phyloP scores from a whole-genome alignment of 2,888 invertebrate species.

The Lithodes maja region DNA sequence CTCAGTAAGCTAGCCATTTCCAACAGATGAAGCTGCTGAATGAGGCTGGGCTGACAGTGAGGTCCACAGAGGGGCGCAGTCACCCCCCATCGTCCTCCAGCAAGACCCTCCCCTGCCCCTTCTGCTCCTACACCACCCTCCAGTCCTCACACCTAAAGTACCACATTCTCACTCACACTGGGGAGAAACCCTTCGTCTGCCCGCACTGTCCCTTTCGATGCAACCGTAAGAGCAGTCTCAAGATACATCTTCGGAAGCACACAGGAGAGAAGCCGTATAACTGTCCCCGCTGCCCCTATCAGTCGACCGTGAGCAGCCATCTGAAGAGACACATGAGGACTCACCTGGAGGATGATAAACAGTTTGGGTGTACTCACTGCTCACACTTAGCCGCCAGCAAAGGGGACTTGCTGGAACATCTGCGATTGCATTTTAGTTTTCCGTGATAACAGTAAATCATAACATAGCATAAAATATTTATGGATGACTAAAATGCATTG shows the following conservation, averaged over 20 bases:
- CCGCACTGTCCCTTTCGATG: slow-evolving; percentile 51
- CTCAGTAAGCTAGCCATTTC: slow-evolving; percentile 41
- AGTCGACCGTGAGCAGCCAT: slow-evolving; percentile 44
- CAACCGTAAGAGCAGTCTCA: slow-evolving; percentile 46
- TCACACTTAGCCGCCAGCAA: slow-evolving; percentile 12
- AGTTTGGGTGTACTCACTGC: slow-evolving; percentile 35
- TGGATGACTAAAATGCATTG: no score
- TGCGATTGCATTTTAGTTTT: slow-evolving; percentile 26
- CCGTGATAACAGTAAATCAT: not conserved
- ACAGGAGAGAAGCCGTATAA: slow-evolving; percentile 47
- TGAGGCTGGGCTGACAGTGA: slow-evolving; percentile 30
- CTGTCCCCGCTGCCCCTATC: slow-evolving; percentile 49
- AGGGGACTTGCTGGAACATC: slow-evolving; percentile 33
- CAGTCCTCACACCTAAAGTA: slow-evolving; percentile 56
- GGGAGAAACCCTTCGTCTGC: slow-evolving; percentile 49
- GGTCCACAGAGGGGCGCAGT: slow-evolving; percentile 4
- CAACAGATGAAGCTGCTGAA: slow-evolving; percentile 41
- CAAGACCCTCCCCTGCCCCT: slow-evolving; percentile 53
- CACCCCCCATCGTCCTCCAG: slow-evolving; percentile 17
- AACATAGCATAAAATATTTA: no score
- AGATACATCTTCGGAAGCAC: slow-evolving; percentile 43
- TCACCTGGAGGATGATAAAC: slow-evolving; percentile 26
- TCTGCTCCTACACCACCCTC: slow-evolving; percentile 55
- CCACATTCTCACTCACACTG: slow-evolving; percentile 58
- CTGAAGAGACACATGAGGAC: slow-evolving; percentile 44